phyloP scores from a whole-genome alignment of 1,140 invertebrate genomes.

The Drosophila melanogaster region DNA sequence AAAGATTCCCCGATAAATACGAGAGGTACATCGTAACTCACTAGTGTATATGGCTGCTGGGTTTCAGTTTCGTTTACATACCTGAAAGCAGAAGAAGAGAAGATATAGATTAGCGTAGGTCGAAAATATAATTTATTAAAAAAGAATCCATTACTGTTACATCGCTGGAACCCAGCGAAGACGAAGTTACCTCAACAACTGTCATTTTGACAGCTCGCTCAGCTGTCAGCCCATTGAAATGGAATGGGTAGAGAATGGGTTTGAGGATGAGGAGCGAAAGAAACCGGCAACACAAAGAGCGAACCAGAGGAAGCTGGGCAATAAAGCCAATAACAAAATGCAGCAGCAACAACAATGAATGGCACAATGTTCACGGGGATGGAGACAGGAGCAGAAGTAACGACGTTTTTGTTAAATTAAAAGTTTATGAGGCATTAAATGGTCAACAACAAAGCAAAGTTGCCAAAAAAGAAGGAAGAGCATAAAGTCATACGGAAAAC shows the following conservation, averaged over 20 bases:
- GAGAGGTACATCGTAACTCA: background rate
- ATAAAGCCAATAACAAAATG: slow-evolving; percentile 69
- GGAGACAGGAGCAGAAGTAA: slow-evolving; percentile 45
- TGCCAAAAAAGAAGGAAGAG: slow-evolving; percentile 63
- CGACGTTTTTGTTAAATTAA: slow-evolving; percentile 83
- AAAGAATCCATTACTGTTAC: slow-evolving; percentile 46
- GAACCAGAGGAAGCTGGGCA: slow-evolving; percentile 34
- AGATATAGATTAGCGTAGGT: slow-evolving; percentile 34
- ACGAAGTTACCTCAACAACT: slow-evolving; percentile 72
- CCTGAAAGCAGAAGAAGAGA: slow-evolving; percentile 55
- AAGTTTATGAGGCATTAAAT: slow-evolving; percentile 83
- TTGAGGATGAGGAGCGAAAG: background rate
- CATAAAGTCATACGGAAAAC: slow-evolving; percentile 29
- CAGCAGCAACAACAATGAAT: slow-evolving; percentile 45
- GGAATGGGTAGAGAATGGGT: background rate
- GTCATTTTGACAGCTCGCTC: slow-evolving; percentile 66
- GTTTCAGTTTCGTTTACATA: slow-evolving; percentile 46
- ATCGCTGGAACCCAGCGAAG: slow-evolving; percentile 31
- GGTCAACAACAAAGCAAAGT: slow-evolving; percentile 77
- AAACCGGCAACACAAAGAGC: background rate
- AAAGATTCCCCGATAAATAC: slow-evolving; percentile 18
- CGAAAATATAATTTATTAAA: slow-evolving; percentile 31
- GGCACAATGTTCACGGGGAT: slow-evolving; percentile 1
- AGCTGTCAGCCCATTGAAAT: slow-evolving; percentile 38
- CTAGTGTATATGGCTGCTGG: background rate